These are phyloP conservation scores for Ectobius pallidus DNA, from an alignment of 2,888 invertebrate genomes.

Conservation along the genomic window DNA sequence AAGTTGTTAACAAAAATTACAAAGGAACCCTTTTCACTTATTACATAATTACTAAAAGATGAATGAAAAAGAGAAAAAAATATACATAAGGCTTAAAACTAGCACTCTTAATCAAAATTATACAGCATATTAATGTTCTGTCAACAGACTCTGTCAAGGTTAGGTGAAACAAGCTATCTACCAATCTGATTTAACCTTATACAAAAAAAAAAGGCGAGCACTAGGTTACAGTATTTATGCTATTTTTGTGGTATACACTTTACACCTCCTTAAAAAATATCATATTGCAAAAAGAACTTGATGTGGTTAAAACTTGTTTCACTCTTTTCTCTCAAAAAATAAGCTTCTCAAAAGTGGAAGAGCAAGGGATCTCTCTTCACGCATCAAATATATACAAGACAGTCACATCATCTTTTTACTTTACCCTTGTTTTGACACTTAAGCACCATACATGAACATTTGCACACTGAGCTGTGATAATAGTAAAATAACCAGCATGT, in stretches of 20 bases:
- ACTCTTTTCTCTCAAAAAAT: conserved; percentile 6
- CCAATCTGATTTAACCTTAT: background rate
- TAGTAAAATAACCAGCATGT: no score
- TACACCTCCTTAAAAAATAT: background rate
- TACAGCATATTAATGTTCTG: conserved; percentile 17
- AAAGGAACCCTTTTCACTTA: background rate
- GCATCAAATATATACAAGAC: no score
- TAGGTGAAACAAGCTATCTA: background rate
- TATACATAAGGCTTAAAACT: conserved; percentile 2
- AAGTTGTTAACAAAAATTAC: background rate
- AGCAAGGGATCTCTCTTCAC: background rate
- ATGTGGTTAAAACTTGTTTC: background rate
- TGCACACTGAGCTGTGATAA: no score
- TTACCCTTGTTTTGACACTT: background rate
- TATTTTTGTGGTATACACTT: no score
- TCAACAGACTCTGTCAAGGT: background rate
- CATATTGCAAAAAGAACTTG: background rate
- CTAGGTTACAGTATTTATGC: background rate
- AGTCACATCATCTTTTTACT: no score
- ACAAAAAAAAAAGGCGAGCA: background rate
- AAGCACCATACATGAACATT: conserved; percentile 6
- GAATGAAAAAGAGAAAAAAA: conserved; percentile 1
- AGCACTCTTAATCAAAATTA: conserved; percentile 8
- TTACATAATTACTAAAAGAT: background rate
- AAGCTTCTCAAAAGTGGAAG: background rate